Percentiles rank a stretch among this genome's conserved stretches.
phyloP scores from a whole-genome alignment of 92 coral and sea anemone genomes.

The Porites cylindrica region DNA sequence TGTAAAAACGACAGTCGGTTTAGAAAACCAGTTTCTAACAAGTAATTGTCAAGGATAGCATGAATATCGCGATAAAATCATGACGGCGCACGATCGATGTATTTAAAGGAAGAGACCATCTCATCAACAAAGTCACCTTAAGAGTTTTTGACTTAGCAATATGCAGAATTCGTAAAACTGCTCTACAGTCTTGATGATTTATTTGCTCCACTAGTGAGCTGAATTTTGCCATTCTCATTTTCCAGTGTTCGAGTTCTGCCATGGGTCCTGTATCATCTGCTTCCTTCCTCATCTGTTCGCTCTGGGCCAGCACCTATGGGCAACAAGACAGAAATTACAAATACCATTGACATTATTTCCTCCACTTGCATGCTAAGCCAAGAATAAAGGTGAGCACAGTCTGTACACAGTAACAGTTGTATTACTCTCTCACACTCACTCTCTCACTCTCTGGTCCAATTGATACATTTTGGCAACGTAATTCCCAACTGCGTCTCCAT shows the following conservation, averaged over 20 bases:
- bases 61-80: too few species aligned
- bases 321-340: background rate
- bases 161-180: constrained; percentile 73
- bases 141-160: constrained; percentile 83
- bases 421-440: too few species aligned
- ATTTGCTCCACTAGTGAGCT: constrained; percentile 89
- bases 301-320: constrained; percentile 86
- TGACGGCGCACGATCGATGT: background rate
- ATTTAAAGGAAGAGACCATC: background rate
- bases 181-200: constrained; percentile 72
- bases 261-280: constrained; percentile 95
- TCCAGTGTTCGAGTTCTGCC: constrained; percentile 95
- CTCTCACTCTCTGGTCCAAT: too few species aligned
- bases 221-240: constrained; percentile 93
- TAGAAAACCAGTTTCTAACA: too few species aligned
- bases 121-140: constrained; percentile 50
- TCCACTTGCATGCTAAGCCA: background rate
- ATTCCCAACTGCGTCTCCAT: too few species aligned
- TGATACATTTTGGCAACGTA: too few species aligned
- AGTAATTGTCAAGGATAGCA: too few species aligned
- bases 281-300: constrained; percentile 94
- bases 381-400: background rate
- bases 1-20: too few species aligned
- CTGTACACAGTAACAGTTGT: too few species aligned
- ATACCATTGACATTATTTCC: background rate